Conservation (phyloP, 2,888 invertebrate genomes). For the Drosophila pseudotalamancana region DNA sequence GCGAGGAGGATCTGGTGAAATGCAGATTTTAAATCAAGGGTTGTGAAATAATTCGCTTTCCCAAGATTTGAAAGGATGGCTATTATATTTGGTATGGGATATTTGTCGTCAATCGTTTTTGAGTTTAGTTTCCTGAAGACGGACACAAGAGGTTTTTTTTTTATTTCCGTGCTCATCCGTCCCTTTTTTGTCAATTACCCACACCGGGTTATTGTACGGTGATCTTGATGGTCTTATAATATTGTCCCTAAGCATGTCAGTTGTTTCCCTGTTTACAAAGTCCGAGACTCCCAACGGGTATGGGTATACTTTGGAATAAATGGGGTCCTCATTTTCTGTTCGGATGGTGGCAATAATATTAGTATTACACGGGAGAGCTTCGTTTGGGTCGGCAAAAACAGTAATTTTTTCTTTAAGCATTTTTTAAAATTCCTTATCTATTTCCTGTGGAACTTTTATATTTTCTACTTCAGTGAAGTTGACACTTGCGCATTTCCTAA, state of each 20-base stretch:
- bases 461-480: not conserved
- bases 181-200: not conserved
- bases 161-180: not conserved
- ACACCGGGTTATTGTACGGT: constrained; percentile 9
- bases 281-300: constrained; percentile 2
- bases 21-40: constrained; percentile 35
- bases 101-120: constrained; percentile 66
- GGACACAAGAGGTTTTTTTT: not conserved
- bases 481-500: not conserved
- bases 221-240: not conserved
- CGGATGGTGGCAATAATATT: too few relatives aligned
- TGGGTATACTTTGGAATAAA: not conserved
- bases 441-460: not conserved
- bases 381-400: not conserved
- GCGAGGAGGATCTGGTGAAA: not conserved
- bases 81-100: constrained; percentile 78
- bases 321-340: not conserved
- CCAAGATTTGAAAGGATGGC: constrained; percentile 79
- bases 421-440: not conserved
- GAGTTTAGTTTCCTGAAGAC: constrained; percentile 2
- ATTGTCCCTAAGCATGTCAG: not conserved
- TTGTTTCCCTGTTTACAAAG: constrained; percentile 3
- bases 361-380: not conserved
- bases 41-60: constrained; percentile 75
- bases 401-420: not conserved